Evolutionary conservation across 2,888 invertebrate species (phyloP), one percentile per base, ranked within the genome.

Genomic region (Fragum fragum): DNA sequence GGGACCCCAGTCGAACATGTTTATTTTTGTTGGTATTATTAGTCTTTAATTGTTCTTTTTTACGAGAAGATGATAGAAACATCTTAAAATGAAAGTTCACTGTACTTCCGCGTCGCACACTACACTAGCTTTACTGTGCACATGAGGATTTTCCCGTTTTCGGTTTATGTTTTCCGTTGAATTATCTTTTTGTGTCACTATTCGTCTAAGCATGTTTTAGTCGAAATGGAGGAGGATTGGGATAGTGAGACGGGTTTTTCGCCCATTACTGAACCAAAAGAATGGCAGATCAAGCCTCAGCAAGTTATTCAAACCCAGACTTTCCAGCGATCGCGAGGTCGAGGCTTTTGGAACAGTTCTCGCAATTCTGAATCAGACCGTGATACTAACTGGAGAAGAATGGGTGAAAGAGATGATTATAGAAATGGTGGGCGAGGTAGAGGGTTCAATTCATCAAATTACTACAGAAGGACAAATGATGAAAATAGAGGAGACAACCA

Each of bases 221-320:
- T n/a, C n/a, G n/a, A n/a, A 26, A 79, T 83, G 83, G 83, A 77
- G 42, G 83, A 83, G 66, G 83, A 83, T 47, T 83, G 83, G 83
- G 83, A 83, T 36, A 71, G 72, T 66, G 77, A 74, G 29, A 74
- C 79, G 7, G 73, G 66, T 0, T 73, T 42, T 71, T 68, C 79
- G 1, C 76, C 71, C 5, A 59, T 75, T 14, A 36, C 36, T n/a
- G 26, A 70, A 14, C 70, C 70, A 11, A n/a, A 70, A 26, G 7
- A 47, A 28, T 70, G 70, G 70, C 70, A 70, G 7, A 14, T 16
- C 7, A 23, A 66, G 23, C 14, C 66, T 32, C 32, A n/a, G 18
- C n/a, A 63, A n/a, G 21, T 66, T 14, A 16, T 42, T 3, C 9
- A 66, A 66, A 66, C 42, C 0, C 21, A 66, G 21, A 66, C 66